Percentiles rank a stretch among this genome's conserved stretches.
Conservation (phyloP, 2,888 invertebrate genomes). For the Andrena camellia region DNA sequence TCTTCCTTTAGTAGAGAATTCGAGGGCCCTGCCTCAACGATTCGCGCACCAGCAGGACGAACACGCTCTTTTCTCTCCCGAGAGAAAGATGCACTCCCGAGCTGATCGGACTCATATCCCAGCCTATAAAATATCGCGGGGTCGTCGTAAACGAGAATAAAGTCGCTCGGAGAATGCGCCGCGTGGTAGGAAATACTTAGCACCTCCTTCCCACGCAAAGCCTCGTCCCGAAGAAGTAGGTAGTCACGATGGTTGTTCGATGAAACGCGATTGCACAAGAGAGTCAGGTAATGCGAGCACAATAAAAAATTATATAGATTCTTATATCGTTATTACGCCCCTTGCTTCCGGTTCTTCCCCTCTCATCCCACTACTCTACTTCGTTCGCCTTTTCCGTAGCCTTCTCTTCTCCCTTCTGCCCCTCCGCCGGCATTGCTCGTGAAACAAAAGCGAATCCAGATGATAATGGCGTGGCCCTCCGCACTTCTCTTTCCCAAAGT, state of each 20-base stretch:
- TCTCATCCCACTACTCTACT: constrained; percentile 14
- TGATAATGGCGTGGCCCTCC: neutral
- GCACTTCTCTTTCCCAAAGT: neutral
- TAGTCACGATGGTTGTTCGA: constrained; percentile 40
- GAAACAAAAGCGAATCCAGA: neutral
- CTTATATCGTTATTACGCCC: constrained; percentile 61
- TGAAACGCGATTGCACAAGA: constrained; percentile 69
- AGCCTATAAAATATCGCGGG: constrained; percentile 49
- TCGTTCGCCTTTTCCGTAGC: constrained; percentile 2
- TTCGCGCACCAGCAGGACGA: constrained; percentile 20
- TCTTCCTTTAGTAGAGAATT: neutral
- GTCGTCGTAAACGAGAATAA: constrained; percentile 52
- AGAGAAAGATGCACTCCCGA: constrained; percentile 15
- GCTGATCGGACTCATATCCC: constrained; percentile 45
- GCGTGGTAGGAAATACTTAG: constrained; percentile 56
- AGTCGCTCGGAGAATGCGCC: constrained; percentile 38
- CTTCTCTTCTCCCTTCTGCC: constrained; percentile 13
- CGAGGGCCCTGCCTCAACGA: constrained; percentile 31
- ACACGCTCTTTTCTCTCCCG: neutral
- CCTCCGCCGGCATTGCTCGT: neutral
- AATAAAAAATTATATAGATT: constrained; percentile 74
- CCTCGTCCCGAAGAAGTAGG: constrained; percentile 22
- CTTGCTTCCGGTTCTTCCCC: constrained; percentile 26
- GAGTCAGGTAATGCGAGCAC: constrained; percentile 73
- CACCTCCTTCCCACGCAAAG: constrained; percentile 18